Conservation (phyloP, 2,113 vertebrate species). For the Himantopus leucocephalus region DNA sequence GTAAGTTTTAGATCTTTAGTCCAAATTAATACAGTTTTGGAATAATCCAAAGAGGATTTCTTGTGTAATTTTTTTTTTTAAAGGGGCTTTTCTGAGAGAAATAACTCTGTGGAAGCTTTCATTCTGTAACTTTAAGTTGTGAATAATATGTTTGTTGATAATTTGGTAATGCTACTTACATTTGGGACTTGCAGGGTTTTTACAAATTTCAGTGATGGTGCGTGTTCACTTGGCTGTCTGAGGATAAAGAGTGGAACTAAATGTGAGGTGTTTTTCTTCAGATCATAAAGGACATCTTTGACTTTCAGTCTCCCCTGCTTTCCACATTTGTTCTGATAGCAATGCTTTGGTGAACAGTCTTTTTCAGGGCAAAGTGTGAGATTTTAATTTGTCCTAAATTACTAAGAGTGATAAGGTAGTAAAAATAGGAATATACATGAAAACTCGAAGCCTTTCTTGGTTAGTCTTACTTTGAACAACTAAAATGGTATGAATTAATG, state of each 20-base stretch:
- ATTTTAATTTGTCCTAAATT: background rate
- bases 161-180: background rate
- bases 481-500: background rate
- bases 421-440: background rate
- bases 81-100: background rate
- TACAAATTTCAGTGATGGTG: background rate
- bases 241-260: background rate
- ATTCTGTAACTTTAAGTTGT: background rate
- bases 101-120: background rate
- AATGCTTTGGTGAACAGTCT: background rate
- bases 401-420: background rate
- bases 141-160: background rate
- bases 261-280: background rate
- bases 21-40: background rate
- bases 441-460: background rate
- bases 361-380: background rate
- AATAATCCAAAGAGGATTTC: background rate
- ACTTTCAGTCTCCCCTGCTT: background rate
- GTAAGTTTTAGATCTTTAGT: background rate
- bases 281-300: background rate
- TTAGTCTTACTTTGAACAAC: background rate
- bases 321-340: background rate
- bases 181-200: background rate
- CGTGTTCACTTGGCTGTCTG: background rate
- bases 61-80: background rate